A percentile compares a stretch with the other conserved stretches of the same genome.
phyloP scores from a whole-genome alignment of 2,888 invertebrate genomes.

The Phaonia tiefii region DNA sequence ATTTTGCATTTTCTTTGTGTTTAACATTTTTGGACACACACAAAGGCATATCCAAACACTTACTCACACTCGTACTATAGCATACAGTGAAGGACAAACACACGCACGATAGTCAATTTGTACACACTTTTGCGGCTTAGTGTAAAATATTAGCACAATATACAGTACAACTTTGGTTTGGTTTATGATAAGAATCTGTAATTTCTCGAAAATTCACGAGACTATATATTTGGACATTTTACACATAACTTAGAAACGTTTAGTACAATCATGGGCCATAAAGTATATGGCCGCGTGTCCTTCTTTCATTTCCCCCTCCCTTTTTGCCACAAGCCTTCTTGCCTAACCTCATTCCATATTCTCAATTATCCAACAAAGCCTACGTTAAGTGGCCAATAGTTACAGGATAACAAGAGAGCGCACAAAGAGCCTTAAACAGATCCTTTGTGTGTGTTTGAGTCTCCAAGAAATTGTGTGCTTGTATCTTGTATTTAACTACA shows the following conservation, averaged over 20 bases:
- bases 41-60: not conserved
- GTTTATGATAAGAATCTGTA: slow-evolving; percentile 36
- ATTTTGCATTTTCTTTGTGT: slow-evolving; percentile 20
- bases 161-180: not conserved
- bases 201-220: slow-evolving; percentile 41
- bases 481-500: not conserved
- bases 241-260: slow-evolving; percentile 42
- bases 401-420: slow-evolving; percentile 33
- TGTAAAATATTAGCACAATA: not conserved
- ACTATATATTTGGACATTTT: slow-evolving; percentile 16
- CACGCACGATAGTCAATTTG: no score
- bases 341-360: no score
- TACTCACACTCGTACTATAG: not conserved
- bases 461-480: not conserved
- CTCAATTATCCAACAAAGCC: not conserved
- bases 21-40: not conserved
- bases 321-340: no score
- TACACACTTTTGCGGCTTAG: not conserved
- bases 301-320: no score
- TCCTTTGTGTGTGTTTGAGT: slow-evolving; percentile 1
- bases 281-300: not conserved
- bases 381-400: slow-evolving; percentile 41
- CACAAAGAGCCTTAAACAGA: not conserved
- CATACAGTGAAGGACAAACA: not conserved
- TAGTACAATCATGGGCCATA: not conserved